phyloP scores from a whole-genome alignment of 2,888 invertebrate genomes.

The Leistus spinibarbis region DNA sequence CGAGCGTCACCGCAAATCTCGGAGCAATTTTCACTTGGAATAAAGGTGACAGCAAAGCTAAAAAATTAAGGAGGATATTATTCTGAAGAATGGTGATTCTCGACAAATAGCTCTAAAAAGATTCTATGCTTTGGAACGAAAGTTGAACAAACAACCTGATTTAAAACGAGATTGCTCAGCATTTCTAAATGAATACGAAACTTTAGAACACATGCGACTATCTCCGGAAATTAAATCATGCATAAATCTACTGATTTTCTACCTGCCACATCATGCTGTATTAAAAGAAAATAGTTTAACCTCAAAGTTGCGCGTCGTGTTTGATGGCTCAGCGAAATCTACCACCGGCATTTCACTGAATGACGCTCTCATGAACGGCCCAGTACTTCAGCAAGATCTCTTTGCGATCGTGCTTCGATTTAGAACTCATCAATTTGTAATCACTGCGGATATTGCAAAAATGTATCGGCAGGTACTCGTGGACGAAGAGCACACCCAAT shows the following conservation, averaged over 20 bases:
- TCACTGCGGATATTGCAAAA: conserved; percentile 40
- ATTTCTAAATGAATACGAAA: neutral
- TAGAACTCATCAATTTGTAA: conserved; percentile 32
- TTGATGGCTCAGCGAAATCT: conserved; percentile 43
- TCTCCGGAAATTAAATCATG: neutral
- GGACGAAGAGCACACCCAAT: neutral
- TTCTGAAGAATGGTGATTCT: no score
- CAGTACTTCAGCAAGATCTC: conserved; percentile 41
- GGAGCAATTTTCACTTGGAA: neutral
- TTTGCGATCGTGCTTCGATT: conserved; percentile 42
- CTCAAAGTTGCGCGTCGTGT: conserved; percentile 44
- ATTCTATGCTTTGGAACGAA: neutral
- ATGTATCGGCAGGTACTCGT: conserved; percentile 41
- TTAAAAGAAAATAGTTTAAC: conserved; percentile 41
- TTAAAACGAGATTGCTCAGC: neutral
- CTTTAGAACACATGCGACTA: conserved; percentile 4
- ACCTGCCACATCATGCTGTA: conserved; percentile 45
- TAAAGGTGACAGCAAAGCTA: neutral
- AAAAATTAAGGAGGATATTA: no score
- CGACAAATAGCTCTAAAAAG: neutral
- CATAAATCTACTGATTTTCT: conserved; percentile 18
- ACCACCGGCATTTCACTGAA: conserved; percentile 42
- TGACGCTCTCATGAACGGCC: conserved; percentile 42
- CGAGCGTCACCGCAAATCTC: neutral
- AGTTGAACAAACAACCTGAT: neutral